Conservation (phyloP, 1,140 invertebrate species). For the Bombus impatiens region DNA sequence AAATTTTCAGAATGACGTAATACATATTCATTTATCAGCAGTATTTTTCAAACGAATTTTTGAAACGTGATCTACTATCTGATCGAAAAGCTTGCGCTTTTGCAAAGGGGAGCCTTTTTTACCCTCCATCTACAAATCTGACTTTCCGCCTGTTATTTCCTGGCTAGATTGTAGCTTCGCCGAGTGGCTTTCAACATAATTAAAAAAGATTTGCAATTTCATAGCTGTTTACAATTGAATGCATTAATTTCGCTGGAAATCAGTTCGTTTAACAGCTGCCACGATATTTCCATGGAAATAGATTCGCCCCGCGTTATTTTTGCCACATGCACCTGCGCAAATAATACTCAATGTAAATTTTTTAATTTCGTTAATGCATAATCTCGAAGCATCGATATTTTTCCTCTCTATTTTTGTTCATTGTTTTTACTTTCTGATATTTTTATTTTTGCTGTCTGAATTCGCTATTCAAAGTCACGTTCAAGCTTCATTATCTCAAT, state of each 20-base stretch:
- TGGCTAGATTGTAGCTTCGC: too few species aligned
- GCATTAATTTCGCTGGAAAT: constrained; percentile 33
- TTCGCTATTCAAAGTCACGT: neutral
- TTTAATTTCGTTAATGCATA: constrained; percentile 43
- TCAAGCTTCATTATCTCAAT: neutral
- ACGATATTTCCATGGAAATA: constrained; percentile 8
- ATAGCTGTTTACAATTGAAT: constrained; percentile 18
- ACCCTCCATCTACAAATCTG: neutral
- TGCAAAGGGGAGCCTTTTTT: neutral
- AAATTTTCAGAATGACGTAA: neutral
- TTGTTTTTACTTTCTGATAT: neutral
- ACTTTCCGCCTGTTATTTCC: neutral
- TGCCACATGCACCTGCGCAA: neutral
- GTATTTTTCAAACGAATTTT: neutral
- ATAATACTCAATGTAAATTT: constrained; percentile 22
- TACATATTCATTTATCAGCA: neutral
- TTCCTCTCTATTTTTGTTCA: too few species aligned
- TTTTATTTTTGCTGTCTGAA: neutral
- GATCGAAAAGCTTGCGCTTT: too few species aligned
- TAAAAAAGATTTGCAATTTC: constrained; percentile 26
- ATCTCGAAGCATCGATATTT: neutral
- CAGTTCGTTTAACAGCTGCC: neutral
- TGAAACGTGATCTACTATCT: neutral
- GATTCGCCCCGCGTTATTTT: neutral
- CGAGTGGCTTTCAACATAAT: constrained; percentile 18